Percentiles rank a stretch among this genome's conserved stretches.
These are phyloP conservation scores for Macroglossus sobrinus DNA, from an alignment of 2,113 vertebrate species.

Conservation along the genomic window DNA sequence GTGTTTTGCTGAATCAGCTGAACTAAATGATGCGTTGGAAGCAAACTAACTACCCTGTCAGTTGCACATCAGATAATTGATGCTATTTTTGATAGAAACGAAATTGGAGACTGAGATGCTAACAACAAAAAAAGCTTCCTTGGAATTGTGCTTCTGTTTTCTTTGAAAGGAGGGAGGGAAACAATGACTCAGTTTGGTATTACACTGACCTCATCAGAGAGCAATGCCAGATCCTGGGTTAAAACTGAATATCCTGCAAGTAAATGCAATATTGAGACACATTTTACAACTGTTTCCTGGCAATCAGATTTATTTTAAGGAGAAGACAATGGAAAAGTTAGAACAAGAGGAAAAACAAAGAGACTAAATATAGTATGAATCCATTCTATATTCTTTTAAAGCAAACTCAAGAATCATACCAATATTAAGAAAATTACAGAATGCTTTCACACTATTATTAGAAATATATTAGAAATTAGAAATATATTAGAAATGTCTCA, in stretches of 20 bases:
- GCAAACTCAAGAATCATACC: neutral
- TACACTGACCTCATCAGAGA: neutral
- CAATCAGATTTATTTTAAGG: neutral
- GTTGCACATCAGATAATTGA: constrained; percentile 10
- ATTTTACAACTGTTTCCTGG: constrained; percentile 17
- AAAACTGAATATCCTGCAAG: neutral
- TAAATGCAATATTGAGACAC: neutral
- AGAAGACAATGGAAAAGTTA: neutral
- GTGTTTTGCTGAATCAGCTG: neutral
- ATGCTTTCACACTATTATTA: neutral
- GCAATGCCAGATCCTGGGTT: neutral
- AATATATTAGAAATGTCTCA: neutral
- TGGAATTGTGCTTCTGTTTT: constrained; percentile 1
- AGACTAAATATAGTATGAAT: neutral
- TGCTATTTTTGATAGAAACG: constrained; percentile 38
- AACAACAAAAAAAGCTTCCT: neutral
- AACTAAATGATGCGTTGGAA: neutral
- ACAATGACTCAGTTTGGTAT: neutral
- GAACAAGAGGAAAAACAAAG: neutral
- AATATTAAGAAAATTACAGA: neutral
- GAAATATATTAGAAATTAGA: neutral
- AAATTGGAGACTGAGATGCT: neutral
- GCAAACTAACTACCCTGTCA: neutral
- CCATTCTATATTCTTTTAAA: neutral
- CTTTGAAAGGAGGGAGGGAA: neutral